phyloP scores from a whole-genome alignment of 2,113 vertebrate species.

The Oenanthe melanoleuca region DNA sequence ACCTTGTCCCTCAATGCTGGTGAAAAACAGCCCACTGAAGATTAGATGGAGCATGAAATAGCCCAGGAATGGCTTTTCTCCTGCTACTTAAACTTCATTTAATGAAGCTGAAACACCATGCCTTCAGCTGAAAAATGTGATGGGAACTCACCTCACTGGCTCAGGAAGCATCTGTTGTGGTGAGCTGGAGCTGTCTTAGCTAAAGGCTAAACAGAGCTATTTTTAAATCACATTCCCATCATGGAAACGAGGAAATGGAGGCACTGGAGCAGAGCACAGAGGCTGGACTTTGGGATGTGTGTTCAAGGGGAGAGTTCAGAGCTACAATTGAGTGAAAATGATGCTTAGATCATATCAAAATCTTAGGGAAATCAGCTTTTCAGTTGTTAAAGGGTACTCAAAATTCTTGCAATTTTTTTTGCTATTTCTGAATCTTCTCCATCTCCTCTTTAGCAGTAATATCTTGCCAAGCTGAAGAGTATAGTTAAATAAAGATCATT shows the following conservation, averaged over 20 bases:
- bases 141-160: constrained; percentile 39
- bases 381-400: background rate
- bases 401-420: background rate
- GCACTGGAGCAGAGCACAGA: background rate
- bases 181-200: constrained; percentile 21
- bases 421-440: background rate
- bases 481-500: background rate
- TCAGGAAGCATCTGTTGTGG: constrained; percentile 58
- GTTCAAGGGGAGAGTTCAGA: background rate
- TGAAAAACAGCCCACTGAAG: constrained; percentile 55
- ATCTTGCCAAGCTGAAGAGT: background rate
- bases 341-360: background rate
- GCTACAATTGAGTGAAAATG: background rate
- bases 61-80: constrained; percentile 60
- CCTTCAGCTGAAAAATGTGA: constrained; percentile 63
- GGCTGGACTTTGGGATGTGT: background rate
- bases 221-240: constrained; percentile 13
- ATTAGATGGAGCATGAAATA: constrained; percentile 70
- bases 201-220: constrained; percentile 24
- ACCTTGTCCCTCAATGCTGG: background rate
- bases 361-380: background rate
- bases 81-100: constrained; percentile 65
- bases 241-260: constrained; percentile 1
- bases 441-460: background rate
- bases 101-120: constrained; percentile 70